These are phyloP conservation scores for Polypterus bichir DNA, from an alignment of 2,113 vertebrate genomes.

Conservation along the genomic window DNA sequence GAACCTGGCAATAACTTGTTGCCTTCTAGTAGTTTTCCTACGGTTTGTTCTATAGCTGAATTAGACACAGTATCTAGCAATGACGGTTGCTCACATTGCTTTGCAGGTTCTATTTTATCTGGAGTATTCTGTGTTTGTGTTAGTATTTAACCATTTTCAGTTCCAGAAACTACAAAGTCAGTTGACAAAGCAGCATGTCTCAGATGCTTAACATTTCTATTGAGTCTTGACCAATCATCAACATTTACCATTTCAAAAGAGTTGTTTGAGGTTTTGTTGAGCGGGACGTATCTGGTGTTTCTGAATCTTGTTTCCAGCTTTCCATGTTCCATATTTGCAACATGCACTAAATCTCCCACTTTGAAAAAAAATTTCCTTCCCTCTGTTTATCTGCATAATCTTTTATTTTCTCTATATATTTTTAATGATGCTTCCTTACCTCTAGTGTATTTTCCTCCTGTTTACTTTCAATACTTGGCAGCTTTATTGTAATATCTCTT, in stretches of 20 bases:
- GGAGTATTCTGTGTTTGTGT: too few relatives aligned
- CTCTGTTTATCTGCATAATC: constrained; percentile 10
- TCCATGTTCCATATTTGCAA: constrained; percentile 6
- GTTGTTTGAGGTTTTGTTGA: constrained; percentile 7
- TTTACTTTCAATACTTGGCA: constrained; percentile 2
- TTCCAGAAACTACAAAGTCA: too few relatives aligned
- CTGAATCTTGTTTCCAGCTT: constrained; percentile 9
- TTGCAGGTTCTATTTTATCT: too few relatives aligned
- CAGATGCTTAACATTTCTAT: constrained; percentile 10
- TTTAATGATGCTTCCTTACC: constrained; percentile 5
- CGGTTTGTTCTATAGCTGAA: too few relatives aligned
- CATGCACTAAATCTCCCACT: constrained; percentile 3
- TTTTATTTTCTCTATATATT: constrained; percentile 12
- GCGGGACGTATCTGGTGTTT: constrained; percentile 1
- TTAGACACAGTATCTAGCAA: too few relatives aligned
- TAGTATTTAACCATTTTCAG: too few relatives aligned
- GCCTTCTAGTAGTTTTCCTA: too few relatives aligned
- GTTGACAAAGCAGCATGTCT: too few relatives aligned
- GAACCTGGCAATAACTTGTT: too few relatives aligned
- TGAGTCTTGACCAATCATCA: constrained; percentile 3
- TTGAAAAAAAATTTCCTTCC: constrained; percentile 9
- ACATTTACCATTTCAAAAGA: constrained; percentile 13
- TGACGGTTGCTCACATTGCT: too few relatives aligned
- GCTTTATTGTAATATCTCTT: constrained; percentile 10
- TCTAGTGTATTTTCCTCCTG: neutral